Conservation (phyloP, 2,888 invertebrate species). For the Sesamia inferens region DNA sequence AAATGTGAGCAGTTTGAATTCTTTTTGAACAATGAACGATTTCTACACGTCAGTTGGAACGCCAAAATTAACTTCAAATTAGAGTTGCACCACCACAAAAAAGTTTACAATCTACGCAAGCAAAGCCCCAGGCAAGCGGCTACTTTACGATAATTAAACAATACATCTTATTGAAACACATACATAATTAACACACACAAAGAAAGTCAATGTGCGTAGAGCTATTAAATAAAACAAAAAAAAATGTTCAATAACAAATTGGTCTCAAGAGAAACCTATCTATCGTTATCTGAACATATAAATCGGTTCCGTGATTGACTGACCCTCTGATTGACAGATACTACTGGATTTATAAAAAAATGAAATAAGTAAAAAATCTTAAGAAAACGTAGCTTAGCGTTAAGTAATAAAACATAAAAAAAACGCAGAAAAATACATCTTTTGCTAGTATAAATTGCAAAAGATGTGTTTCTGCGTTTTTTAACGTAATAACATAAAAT, state of each 20-base stretch:
- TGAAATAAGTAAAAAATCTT: background rate
- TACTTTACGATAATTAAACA: constrained; percentile 54
- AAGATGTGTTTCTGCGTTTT: too few species aligned
- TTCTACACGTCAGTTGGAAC: background rate
- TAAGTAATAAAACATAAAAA: background rate
- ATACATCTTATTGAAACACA: constrained; percentile 54
- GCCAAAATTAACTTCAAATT: constrained; percentile 37
- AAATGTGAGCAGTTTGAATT: background rate
- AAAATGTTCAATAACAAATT: constrained; percentile 56
- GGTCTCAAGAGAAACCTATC: constrained; percentile 73
- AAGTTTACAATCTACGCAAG: constrained; percentile 29
- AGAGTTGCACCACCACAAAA: constrained; percentile 27
- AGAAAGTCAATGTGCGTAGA: constrained; percentile 27
- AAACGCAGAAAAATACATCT: too few species aligned
- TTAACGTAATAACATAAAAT: too few species aligned
- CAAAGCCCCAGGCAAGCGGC: constrained; percentile 40
- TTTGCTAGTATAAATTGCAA: too few species aligned
- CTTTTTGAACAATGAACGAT: background rate
- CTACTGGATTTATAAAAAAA: background rate
- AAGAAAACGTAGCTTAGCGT: background rate
- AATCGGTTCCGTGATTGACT: constrained; percentile 34
- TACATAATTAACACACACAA: constrained; percentile 45
- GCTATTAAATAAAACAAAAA: constrained; percentile 48
- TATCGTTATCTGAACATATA: constrained; percentile 21
- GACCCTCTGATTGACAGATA: constrained; percentile 23